These are phyloP conservation scores for Andinoacara biseriatus DNA, from an alignment of 2,113 vertebrate species.

Conservation along the genomic window DNA sequence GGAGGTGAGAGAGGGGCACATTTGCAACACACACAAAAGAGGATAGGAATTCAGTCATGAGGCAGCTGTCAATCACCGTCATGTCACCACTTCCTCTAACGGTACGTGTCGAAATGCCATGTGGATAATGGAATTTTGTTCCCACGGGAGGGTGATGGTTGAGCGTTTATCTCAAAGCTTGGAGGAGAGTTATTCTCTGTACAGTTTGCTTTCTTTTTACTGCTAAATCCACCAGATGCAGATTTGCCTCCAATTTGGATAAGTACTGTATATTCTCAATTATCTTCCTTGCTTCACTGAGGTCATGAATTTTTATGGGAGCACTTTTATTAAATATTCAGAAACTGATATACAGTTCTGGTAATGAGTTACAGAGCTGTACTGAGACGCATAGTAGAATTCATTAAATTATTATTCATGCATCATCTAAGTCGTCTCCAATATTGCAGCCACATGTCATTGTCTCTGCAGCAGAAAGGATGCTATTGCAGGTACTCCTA, in stretches of 20 bases:
- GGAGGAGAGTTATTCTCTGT: constrained; percentile 21
- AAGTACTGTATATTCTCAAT: constrained; percentile 12
- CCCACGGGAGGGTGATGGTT: constrained; percentile 2
- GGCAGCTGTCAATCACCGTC: constrained; percentile 48
- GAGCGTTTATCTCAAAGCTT: constrained; percentile 31
- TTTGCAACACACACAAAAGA: constrained; percentile 2
- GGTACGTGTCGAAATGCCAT: constrained; percentile 34
- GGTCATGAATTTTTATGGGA: constrained; percentile 33
- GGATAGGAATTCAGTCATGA: constrained; percentile 34
- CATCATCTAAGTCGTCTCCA: neutral
- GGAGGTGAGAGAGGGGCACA: constrained; percentile 35
- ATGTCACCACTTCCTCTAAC: constrained; percentile 33
- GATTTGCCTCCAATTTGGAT: constrained; percentile 6
- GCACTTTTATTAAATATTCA: constrained; percentile 42
- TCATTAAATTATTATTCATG: constrained; percentile 27
- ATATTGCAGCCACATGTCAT: neutral
- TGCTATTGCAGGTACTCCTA: neutral
- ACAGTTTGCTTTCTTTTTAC: constrained; percentile 16
- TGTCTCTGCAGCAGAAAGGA: neutral
- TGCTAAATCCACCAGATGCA: constrained; percentile 36
- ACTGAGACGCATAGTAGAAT: constrained; percentile 8
- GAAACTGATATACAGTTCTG: constrained; percentile 9
- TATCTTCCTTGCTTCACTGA: constrained; percentile 14
- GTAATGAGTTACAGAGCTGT: constrained; percentile 8
- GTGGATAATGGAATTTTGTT: constrained; percentile 53